A percentile compares a stretch with the other conserved stretches of the same genome.
phyloP scores from a whole-genome alignment of 2,113 vertebrate genomes.

The Podocnemis expansa region DNA sequence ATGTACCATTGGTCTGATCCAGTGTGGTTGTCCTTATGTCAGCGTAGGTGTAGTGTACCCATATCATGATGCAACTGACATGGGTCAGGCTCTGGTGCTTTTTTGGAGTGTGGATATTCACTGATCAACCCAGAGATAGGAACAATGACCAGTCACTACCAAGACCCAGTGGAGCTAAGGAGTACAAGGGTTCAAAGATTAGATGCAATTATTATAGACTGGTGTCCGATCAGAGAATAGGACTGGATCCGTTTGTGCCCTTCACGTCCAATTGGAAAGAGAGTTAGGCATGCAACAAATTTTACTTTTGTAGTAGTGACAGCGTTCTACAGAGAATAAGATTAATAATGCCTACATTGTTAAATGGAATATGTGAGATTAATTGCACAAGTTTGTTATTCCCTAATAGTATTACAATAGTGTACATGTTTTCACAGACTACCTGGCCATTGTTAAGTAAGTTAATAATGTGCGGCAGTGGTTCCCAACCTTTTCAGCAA shows the following conservation, averaged over 20 bases:
- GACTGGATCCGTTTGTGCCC: neutral
- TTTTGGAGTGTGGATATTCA: too few relatives aligned
- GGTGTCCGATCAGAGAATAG: neutral
- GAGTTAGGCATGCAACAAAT: neutral
- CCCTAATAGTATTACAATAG: neutral
- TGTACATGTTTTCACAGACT: neutral
- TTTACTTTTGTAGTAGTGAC: neutral
- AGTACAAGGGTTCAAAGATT: neutral
- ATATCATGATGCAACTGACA: too few relatives aligned
- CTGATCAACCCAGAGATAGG: constrained; percentile 4
- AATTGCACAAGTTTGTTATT: neutral
- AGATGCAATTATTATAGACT: neutral
- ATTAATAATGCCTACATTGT: neutral
- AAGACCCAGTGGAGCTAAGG: neutral
- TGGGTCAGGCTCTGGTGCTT: too few relatives aligned
- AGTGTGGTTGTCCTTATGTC: too few relatives aligned
- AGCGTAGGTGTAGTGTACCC: too few relatives aligned
- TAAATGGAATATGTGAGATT: neutral
- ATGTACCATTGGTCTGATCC: too few relatives aligned
- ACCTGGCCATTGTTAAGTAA: constrained; percentile 36
- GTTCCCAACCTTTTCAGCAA: too few relatives aligned
- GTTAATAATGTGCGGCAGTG: constrained; percentile 31
- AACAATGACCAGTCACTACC: constrained; percentile 22
- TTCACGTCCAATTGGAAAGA: neutral
- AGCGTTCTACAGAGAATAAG: neutral